Evolutionary conservation across 2,888 invertebrate species (phyloP).

Genomic region (Nymphalis c-album): DNA sequence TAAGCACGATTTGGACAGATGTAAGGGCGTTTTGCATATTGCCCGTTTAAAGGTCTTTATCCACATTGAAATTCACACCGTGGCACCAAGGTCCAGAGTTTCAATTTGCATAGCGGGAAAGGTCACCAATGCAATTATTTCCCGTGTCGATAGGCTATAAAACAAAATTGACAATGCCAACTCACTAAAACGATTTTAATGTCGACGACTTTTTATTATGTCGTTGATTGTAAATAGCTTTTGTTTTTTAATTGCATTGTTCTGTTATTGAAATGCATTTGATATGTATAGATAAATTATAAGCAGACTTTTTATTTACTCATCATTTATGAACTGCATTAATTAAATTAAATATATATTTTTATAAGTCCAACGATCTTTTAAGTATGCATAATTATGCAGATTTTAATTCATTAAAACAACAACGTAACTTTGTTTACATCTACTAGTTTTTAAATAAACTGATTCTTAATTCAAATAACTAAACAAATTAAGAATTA

Average conservation of each 20-base stretch:
- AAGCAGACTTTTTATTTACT: not conserved
- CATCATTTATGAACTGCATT: not conserved
- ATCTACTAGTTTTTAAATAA: not conserved
- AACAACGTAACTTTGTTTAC: not conserved
- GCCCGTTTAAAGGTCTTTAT: conserved; percentile 34
- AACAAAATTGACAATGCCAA: conserved; percentile 49
- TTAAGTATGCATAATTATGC: not conserved
- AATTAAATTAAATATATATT: not conserved
- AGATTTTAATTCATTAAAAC: not conserved
- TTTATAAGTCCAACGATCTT: not conserved
- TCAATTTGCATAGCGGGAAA: conserved; percentile 54
- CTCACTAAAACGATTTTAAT: conserved; percentile 27
- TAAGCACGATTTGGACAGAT: conserved; percentile 34
- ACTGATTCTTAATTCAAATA: conserved; percentile 13
- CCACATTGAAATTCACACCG: conserved; percentile 40
- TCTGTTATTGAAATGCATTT: not conserved
- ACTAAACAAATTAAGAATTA: conserved; percentile 15
- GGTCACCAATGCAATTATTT: conserved; percentile 59
- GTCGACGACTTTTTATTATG: conserved; percentile 20
- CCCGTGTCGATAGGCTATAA: conserved; percentile 51
- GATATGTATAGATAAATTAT: not conserved
- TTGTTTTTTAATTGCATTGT: conserved; percentile 2
- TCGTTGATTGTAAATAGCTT: conserved; percentile 5
- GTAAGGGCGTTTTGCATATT: conserved; percentile 35
- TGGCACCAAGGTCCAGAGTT: conserved; percentile 31